Evolutionary conservation across 1,140 invertebrate species (phyloP).

Genomic region (Brachionus asplanchnoidis): DNA sequence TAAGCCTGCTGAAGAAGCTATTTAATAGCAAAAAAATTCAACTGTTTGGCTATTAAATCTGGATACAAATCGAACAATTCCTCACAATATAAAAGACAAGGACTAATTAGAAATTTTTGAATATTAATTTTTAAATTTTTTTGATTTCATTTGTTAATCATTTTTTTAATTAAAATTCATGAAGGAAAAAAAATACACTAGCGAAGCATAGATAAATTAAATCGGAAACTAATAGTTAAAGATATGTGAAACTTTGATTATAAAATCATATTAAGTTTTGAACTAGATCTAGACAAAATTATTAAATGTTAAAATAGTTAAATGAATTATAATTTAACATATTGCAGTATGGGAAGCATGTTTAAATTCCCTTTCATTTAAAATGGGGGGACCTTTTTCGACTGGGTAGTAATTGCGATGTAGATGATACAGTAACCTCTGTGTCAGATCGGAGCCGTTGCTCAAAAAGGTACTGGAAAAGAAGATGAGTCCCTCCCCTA

Average conservation of each 20-base stretch:
- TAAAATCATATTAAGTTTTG: not conserved
- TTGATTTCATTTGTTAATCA: not conserved
- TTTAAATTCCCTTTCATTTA: too few relatives aligned
- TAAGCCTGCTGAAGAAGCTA: not conserved
- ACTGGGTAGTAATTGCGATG: too few relatives aligned
- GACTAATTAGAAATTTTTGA: not conserved
- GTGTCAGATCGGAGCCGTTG: too few relatives aligned
- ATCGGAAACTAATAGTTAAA: not conserved
- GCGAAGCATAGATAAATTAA: not conserved
- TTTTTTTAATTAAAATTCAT: not conserved
- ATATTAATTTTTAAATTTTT: not conserved
- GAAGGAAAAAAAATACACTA: not conserved
- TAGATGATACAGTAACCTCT: too few relatives aligned
- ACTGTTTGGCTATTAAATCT: not conserved
- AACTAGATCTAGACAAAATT: not conserved
- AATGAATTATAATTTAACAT: too few relatives aligned
- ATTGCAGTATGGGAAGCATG: too few relatives aligned
- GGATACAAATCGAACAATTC: not conserved
- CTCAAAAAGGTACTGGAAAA: too few relatives aligned
- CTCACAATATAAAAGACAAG: not conserved
- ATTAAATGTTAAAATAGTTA: not conserved
- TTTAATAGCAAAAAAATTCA: not conserved
- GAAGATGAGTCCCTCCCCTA: too few relatives aligned
- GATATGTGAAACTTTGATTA: not conserved
- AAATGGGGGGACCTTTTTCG: too few relatives aligned